Evolutionary conservation across 1,140 invertebrate genomes (phyloP), one percentile per base, ranked within the genome.

Genomic region (Drosophila virilis): DNA sequence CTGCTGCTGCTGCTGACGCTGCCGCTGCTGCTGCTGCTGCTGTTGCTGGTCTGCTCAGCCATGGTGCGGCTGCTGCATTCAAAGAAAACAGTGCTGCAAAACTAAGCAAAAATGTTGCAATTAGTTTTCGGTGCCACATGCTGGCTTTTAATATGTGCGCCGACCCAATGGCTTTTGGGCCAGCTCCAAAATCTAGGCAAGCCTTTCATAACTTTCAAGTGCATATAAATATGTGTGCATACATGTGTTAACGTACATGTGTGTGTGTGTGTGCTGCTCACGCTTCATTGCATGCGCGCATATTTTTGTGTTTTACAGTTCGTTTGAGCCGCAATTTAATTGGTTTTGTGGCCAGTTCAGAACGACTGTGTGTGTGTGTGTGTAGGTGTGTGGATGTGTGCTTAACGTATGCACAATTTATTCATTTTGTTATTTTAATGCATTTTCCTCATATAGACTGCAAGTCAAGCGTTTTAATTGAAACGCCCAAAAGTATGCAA

Each of bases 291-390:
- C 54, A 65, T 67, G 57, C 32, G 46, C 42, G n/a, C 68, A 74
- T 61, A 69, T 73, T 84, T 78, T 73, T 74, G 54, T 66, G 76
- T 79, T 88, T 83, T 74, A 67, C 76, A 78, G 50, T 79, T 78
- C 72, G 79, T 66, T 82, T 83, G 79, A 69, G 72, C 54, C 68
- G 12, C 35, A 89, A 78, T 71, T 90, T 89, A 88, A 88, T 89
- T 88, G 84, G 70, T 80, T 88, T 89, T 84, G 48, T 66, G 58
- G 50, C 57, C 75, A 76, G 45, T 77, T 71, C 33, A 10, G 28
- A 12, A 28, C 37, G 13, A 13, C 2, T 51, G 28, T 32, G 1
- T 62, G 35, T 51, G 15, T 28, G 37, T 52, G 46, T 7, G 10
- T n/a, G 5, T 46, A 9, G 8, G 10, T 45, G 5, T 42, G 15